Conservation (phyloP, 2,888 invertebrate species). For the Maniola hyperantus region DNA sequence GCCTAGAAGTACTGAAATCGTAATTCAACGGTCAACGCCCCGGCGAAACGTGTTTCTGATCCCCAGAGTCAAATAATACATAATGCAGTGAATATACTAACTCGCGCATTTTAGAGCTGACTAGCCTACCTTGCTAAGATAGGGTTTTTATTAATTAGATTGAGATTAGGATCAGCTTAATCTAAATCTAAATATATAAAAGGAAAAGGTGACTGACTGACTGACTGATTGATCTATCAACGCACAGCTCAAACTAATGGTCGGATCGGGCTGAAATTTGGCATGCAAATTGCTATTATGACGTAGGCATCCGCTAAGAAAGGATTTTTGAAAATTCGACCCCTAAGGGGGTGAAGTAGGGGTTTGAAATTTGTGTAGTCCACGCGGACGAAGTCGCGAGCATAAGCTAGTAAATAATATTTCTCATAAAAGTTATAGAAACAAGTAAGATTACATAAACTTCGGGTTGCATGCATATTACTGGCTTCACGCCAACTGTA, state of each 20-base stretch:
- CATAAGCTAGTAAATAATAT: constrained; percentile 5
- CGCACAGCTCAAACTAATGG: too few relatives aligned
- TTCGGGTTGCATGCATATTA: constrained; percentile 32
- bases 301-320: too few relatives aligned
- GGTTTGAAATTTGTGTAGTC: too few relatives aligned
- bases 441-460: constrained; percentile 21
- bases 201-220: too few relatives aligned
- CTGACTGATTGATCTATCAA: too few relatives aligned
- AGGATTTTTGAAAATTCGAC: too few relatives aligned
- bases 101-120: not conserved
- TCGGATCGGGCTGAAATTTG: too few relatives aligned
- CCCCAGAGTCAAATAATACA: constrained; percentile 14
- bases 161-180: not conserved
- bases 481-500: constrained; percentile 33
- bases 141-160: not conserved
- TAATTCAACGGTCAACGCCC: constrained; percentile 1
- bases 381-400: too few relatives aligned
- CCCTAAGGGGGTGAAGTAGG: too few relatives aligned
- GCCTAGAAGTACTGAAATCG: constrained; percentile 4
- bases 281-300: too few relatives aligned
- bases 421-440: constrained; percentile 17
- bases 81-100: not conserved
- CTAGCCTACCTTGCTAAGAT: not conserved
- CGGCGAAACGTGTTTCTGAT: not conserved
- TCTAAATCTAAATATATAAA: too few relatives aligned